Conservation (phyloP, 2,113 vertebrate genomes). For the Mus spicilegus region DNA sequence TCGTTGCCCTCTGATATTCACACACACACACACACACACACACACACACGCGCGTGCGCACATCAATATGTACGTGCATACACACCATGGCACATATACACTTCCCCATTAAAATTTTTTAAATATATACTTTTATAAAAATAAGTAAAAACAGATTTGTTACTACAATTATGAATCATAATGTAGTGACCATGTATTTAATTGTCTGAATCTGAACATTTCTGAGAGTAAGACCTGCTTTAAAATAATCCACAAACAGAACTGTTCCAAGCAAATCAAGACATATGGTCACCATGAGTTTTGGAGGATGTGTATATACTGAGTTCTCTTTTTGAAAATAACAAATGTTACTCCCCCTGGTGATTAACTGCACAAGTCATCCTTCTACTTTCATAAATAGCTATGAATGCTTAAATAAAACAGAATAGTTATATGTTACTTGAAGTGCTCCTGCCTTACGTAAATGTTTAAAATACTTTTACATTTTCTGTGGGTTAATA, state of each 20-base stretch:
- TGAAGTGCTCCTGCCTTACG: not conserved
- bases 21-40: not conserved
- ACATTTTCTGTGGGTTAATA: not conserved
- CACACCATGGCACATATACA: not conserved
- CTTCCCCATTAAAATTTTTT: not conserved
- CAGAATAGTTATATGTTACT: not conserved
- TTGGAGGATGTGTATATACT: not conserved
- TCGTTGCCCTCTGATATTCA: not conserved
- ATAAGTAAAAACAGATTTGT: not conserved
- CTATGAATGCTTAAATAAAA: constrained; percentile 35
- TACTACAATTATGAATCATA: not conserved
- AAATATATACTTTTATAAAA: not conserved
- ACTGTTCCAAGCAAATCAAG: constrained; percentile 31
- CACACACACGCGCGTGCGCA: not conserved
- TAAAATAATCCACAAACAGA: not conserved
- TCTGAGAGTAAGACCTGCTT: not conserved
- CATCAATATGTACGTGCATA: not conserved
- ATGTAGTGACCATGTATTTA: not conserved
- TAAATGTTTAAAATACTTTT: constrained; percentile 13
- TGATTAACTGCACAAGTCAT: not conserved
- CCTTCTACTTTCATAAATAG: not conserved
- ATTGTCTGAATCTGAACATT: not conserved
- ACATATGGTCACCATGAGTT: not conserved
- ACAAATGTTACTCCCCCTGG: not conserved
- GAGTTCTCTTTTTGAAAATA: constrained; percentile 32